Conservation (phyloP, 2,888 invertebrate genomes). For the Heliconius hortense region DNA sequence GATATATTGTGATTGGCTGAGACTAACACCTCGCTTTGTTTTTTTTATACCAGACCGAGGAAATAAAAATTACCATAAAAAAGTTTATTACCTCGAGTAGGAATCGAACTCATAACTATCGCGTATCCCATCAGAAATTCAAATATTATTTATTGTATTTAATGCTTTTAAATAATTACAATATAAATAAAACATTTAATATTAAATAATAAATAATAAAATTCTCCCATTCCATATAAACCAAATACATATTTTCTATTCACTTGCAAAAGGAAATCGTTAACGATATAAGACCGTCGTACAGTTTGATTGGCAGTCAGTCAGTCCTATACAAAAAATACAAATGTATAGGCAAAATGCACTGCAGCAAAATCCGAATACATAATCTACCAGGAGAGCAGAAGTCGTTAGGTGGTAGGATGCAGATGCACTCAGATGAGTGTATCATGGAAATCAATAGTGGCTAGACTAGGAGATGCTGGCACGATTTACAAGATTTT, state of each 20-base stretch:
- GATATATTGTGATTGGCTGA: not conserved
- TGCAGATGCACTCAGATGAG: not conserved
- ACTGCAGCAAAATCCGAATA: not conserved
- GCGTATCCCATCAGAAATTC: too few relatives aligned
- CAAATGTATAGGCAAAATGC: not conserved
- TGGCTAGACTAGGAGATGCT: not conserved
- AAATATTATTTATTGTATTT: too few relatives aligned
- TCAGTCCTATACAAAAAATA: too few relatives aligned
- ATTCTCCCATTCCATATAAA: too few relatives aligned
- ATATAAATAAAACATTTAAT: not conserved
- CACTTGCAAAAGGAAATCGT: too few relatives aligned
- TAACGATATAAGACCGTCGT: too few relatives aligned
- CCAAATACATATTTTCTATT: too few relatives aligned
- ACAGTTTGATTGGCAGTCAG: not conserved
- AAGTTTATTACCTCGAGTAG: not conserved
- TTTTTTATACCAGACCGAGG: too few relatives aligned
- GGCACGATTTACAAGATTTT: not conserved
- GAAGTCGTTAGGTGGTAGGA: slow-evolving; percentile 8
- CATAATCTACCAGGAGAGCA: slow-evolving; percentile 18
- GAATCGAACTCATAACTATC: not conserved
- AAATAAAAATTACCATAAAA: too few relatives aligned
- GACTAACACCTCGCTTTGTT: not conserved
- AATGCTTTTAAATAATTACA: not conserved
- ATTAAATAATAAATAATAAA: not conserved
- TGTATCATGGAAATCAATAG: not conserved